Evolutionary conservation across 2,797 vertebrate genomes (phyloP).

Genomic region (Microtus obscurus): DNA sequence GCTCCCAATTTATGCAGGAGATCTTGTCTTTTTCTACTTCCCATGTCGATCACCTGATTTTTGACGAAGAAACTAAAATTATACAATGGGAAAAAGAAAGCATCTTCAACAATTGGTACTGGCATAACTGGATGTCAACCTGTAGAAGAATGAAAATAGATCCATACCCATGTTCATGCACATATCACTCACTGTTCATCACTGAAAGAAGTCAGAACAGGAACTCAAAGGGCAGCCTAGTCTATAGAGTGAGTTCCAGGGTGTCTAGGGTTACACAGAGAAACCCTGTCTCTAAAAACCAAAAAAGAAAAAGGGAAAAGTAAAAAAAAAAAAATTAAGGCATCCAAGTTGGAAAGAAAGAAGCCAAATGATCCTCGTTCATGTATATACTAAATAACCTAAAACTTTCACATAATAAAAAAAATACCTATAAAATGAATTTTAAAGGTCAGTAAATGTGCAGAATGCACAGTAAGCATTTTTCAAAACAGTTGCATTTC

Average conservation of each 20-base stretch:
- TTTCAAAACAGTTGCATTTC: background rate
- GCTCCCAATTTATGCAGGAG: too few species aligned
- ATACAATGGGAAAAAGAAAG: too few species aligned
- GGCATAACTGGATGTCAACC: too few species aligned
- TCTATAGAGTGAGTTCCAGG: background rate
- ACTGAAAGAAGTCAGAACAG: background rate
- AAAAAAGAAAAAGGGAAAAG: background rate
- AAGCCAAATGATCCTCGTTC: background rate
- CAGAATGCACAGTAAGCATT: background rate
- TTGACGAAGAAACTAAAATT: too few species aligned
- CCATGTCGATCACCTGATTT: too few species aligned
- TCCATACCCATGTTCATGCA: too few species aligned
- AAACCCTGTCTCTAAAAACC: background rate
- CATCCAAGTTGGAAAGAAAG: background rate
- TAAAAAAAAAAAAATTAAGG: background rate
- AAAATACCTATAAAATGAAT: background rate
- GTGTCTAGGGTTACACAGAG: background rate
- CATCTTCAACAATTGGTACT: too few species aligned
- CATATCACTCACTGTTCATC: background rate
- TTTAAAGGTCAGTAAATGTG: background rate
- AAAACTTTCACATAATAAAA: background rate
- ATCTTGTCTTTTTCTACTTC: too few species aligned
- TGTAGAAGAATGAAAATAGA: too few species aligned
- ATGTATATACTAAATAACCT: background rate
- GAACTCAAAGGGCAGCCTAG: background rate